A percentile compares a stretch with the other conserved stretches of the same genome.
Evolutionary conservation across 2,888 invertebrate genomes (phyloP).

Genomic region (Endomychus coccineus): DNA sequence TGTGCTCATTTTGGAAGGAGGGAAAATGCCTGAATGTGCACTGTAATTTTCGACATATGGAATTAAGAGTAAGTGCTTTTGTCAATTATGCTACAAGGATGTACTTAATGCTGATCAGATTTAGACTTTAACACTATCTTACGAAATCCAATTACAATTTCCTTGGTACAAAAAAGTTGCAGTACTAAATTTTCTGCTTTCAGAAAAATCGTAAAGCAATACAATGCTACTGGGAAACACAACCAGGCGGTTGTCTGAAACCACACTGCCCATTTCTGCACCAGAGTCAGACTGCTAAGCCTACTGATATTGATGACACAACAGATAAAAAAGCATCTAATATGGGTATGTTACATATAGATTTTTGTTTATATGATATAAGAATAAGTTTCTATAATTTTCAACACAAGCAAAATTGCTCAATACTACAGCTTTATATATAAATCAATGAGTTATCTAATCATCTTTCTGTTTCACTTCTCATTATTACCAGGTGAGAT

Average conservation of each 20-base stretch:
- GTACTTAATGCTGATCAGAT: background rate
- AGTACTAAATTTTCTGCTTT: too few species aligned
- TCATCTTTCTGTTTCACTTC: too few species aligned
- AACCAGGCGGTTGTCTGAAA: conserved; percentile 77
- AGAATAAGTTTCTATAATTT: background rate
- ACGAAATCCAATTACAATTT: too few species aligned
- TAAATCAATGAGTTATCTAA: too few species aligned
- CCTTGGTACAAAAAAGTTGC: conserved; percentile 5
- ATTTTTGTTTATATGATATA: background rate
- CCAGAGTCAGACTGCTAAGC: conserved; percentile 35
- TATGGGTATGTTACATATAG: background rate
- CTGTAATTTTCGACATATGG: conserved; percentile 81
- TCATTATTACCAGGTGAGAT: too few species aligned
- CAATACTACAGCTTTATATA: too few species aligned
- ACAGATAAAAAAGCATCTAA: background rate
- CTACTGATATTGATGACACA: background rate
- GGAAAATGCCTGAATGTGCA: conserved; percentile 70
- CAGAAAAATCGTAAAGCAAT: conserved; percentile 77
- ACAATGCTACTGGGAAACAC: conserved; percentile 82
- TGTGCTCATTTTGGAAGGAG: conserved; percentile 75
- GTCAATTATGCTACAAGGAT: too few species aligned
- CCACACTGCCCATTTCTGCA: conserved; percentile 80
- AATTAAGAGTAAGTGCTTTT: conserved; percentile 56
- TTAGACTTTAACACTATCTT: background rate
- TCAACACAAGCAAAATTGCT: too few species aligned